Evolutionary conservation across 2,888 invertebrate species (phyloP), one percentile per base, ranked within the genome.

Genomic region (Drosophila tripunctata): DNA sequence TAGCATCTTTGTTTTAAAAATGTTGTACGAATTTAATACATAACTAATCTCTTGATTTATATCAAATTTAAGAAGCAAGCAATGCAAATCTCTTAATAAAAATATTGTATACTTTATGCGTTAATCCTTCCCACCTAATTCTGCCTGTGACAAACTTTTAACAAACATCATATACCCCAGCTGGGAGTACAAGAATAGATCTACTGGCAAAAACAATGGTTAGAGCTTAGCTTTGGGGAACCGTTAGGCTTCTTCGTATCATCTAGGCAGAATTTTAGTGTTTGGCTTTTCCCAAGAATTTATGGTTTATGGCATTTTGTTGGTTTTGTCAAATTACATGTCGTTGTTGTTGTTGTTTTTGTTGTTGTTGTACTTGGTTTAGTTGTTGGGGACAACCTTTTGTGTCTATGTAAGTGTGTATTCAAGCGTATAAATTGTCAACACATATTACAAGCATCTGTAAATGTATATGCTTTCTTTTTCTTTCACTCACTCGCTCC

Each of bases 231-330:
- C 56, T 75, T 40, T 51, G 62, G 55, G 38, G 47, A 38, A 41
- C 19, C 10, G 52, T 66, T 66, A 40, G 51, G 15, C 10, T 33
- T 41, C 41, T 38, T 38, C 48, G 48, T 51, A 54, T 57, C 36
- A 40, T 30, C 48, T 55, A 41, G 60, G 65, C 60, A 43, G 30
- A 62, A 51, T 76, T 81, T 84, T 81, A 81, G 83, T 82, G 80
- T 48, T 40, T 55, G 63, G 63, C 71, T 63, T 67, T 61, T 51
- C 64, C 65, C 45, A 75, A 73, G 72, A 88, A 80, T 88, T 80
- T 87, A 87, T 87, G 80, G 84, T 78, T 88, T 87, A 88, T 87
- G 82, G 75, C 70, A 64, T 81, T 77, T 72, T 68, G 63, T 68
- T 78, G 72, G 74, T 87, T 78, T 78, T 84, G 82, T 85, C 82